Percentiles rank a stretch among this genome's conserved stretches.
Evolutionary conservation across 2,797 vertebrate genomes (phyloP).

Genomic region (Fringilla coelebs): DNA sequence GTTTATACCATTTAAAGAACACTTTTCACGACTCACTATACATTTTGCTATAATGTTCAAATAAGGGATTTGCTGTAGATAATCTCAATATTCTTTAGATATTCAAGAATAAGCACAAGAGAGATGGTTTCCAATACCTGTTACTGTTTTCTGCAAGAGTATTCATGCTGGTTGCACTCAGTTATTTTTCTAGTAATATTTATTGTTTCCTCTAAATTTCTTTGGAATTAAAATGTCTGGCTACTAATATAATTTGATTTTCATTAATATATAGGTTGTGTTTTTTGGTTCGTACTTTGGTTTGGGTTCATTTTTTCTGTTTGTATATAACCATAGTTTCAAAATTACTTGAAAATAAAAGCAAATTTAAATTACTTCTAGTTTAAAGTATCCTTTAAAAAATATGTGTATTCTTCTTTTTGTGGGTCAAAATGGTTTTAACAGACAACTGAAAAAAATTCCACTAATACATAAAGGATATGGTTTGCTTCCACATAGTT

Average conservation of each 20-base stretch:
- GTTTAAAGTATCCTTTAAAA: neutral
- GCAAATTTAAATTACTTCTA: neutral
- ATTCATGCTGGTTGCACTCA: neutral
- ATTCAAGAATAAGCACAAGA: neutral
- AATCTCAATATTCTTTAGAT: neutral
- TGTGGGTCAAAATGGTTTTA: neutral
- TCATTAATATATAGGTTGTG: neutral
- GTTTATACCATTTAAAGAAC: slow-evolving; percentile 30
- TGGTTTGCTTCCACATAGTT: neutral
- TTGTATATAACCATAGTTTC: neutral
- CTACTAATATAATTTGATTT: neutral
- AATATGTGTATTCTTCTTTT: neutral
- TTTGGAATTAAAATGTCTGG: neutral
- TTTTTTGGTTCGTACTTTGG: neutral
- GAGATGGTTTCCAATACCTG: neutral
- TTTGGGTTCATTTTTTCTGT: neutral
- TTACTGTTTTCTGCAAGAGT: neutral
- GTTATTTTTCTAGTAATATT: neutral
- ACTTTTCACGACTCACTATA: neutral
- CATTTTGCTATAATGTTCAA: slow-evolving; percentile 4
- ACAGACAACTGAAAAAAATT: neutral
- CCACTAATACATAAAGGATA: neutral
- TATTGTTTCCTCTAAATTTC: neutral
- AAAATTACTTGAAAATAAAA: neutral
- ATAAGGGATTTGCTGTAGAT: neutral